Evolutionary conservation across 2,888 invertebrate species (phyloP).

Genomic region (Sceliomorpha sp.): DNA sequence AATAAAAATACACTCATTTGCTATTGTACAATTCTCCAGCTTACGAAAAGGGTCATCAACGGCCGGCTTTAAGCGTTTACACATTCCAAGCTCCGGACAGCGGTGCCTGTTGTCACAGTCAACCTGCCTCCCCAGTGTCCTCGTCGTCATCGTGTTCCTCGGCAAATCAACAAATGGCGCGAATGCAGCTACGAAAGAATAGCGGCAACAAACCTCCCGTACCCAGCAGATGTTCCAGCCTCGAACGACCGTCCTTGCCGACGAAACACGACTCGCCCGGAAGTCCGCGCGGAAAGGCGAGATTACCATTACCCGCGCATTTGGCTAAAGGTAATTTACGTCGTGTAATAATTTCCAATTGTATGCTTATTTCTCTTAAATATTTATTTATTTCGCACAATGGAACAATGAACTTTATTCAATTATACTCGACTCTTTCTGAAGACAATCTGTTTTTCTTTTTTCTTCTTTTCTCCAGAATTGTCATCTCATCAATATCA

Average conservation of each 20-base stretch:
- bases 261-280: conserved; percentile 73
- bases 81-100: conserved; percentile 90
- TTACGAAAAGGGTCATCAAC: conserved; percentile 91
- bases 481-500: conserved; percentile 73
- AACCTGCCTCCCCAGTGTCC: conserved; percentile 81
- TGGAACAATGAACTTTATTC: too few species aligned
- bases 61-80: conserved; percentile 92
- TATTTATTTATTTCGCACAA: too few species aligned
- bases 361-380: not conserved
- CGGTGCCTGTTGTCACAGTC: conserved; percentile 76
- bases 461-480: conserved; percentile 64
- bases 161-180: conserved; percentile 70
- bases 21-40: too few species aligned
- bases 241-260: conserved; percentile 89
- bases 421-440: conserved; percentile 88
- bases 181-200: conserved; percentile 74
- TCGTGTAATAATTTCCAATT: too few species aligned
- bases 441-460: conserved; percentile 80
- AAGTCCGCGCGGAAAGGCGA: conserved; percentile 73
- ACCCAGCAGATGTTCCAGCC: conserved; percentile 86
- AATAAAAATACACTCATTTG: too few species aligned
- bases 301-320: conserved; percentile 85
- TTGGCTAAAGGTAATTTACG: conserved; percentile 84
- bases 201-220: conserved; percentile 76
- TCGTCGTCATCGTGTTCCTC: conserved; percentile 70